phyloP scores from a whole-genome alignment of 2,797 vertebrate species.

The Myoxocephalus aenaeus region DNA sequence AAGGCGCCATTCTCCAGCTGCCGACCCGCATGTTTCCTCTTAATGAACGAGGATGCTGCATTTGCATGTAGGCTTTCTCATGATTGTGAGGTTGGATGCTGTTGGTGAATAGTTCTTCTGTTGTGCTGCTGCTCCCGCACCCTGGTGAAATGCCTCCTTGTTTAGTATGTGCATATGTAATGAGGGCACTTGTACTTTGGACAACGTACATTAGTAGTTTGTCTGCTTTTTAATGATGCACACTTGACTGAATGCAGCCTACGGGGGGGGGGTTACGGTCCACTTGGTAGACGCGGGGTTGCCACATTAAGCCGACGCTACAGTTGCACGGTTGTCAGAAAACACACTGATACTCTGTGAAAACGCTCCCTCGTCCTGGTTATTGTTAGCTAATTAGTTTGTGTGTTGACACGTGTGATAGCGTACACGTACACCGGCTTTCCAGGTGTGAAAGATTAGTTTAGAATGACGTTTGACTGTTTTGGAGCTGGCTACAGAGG shows the following conservation, averaged over 20 bases:
- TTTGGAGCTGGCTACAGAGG: conserved; percentile 2
- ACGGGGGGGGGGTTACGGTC: conserved; percentile 70
- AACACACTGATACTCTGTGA: conserved; percentile 28
- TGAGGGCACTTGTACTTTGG: conserved; percentile 56
- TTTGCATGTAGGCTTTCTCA: conserved; percentile 79
- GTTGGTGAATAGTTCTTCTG: conserved; percentile 62
- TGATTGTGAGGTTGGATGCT: conserved; percentile 70
- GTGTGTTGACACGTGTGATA: conserved; percentile 4
- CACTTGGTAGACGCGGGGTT: conserved; percentile 48
- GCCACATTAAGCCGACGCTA: conserved; percentile 40
- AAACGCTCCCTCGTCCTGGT: conserved; percentile 16
- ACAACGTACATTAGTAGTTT: conserved; percentile 63
- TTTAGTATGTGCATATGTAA: conserved; percentile 80
- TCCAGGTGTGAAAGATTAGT: conserved; percentile 10
- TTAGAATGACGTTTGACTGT: conserved; percentile 6
- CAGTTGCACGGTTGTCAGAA: conserved; percentile 60
- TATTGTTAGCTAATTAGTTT: conserved; percentile 47
- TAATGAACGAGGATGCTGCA: conserved; percentile 70
- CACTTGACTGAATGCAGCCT: conserved; percentile 67
- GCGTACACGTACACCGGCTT: conserved; percentile 8
- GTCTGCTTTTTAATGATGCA: conserved; percentile 71
- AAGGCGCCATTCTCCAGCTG: conserved; percentile 45
- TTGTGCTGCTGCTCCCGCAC: conserved; percentile 45
- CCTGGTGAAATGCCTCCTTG: conserved; percentile 71
- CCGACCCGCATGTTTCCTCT: conserved; percentile 58